A percentile compares a stretch with the other conserved stretches of the same genome.
Evolutionary conservation across 1,140 invertebrate species (phyloP).

Genomic region (Tigriopus japonicus): DNA sequence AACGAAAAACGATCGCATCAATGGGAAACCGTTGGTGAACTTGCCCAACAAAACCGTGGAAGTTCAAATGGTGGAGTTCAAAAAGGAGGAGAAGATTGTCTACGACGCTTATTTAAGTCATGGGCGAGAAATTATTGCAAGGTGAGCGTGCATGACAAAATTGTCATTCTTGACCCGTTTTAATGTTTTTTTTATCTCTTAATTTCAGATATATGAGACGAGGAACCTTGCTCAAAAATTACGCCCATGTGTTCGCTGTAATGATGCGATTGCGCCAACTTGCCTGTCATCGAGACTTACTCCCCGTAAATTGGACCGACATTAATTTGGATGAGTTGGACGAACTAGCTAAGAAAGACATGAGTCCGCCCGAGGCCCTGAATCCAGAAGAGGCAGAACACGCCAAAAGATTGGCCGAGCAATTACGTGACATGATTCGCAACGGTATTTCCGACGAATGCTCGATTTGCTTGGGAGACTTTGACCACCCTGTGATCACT

Average conservation of each 20-base stretch:
- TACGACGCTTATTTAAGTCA: background rate
- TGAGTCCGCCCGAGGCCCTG: background rate
- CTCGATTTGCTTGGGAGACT: background rate
- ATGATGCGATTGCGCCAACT: conserved; percentile 10
- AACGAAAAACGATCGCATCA: conserved; percentile 3
- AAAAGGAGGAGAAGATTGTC: background rate
- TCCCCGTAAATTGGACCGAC: background rate
- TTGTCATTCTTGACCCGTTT: too few relatives aligned
- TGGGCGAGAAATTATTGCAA: conserved; percentile 1
- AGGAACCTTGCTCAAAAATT: conserved; percentile 3
- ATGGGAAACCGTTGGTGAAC: conserved; percentile 7
- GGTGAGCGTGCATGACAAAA: too few relatives aligned
- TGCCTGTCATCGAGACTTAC: conserved; percentile 11
- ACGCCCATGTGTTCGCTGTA: conserved; percentile 6
- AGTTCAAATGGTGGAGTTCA: background rate
- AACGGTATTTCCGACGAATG: conserved; percentile 1
- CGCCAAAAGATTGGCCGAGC: background rate
- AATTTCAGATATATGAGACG: background rate
- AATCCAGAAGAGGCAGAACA: background rate
- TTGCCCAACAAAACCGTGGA: conserved; percentile 1
- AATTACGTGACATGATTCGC: background rate
- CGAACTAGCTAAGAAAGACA: background rate
- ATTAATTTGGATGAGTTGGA: background rate
- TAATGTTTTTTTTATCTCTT: too few relatives aligned
- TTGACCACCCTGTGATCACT: conserved; percentile 9